These are phyloP conservation scores for Littorina saxatilis DNA, from an alignment of 1,140 invertebrate species.

Conservation along the genomic window DNA sequence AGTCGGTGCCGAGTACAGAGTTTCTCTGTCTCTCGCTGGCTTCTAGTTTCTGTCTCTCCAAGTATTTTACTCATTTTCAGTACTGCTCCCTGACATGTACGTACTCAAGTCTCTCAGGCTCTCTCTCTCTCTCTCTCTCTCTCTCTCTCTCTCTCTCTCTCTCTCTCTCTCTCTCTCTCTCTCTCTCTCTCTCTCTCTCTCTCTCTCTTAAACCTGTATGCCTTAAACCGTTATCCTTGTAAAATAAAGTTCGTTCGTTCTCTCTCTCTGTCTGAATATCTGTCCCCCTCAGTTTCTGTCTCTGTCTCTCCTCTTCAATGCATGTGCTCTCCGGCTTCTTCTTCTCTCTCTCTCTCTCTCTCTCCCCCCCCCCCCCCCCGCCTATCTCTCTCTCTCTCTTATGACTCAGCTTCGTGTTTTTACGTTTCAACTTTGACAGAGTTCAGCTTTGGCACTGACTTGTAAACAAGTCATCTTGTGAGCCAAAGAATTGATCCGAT, in stretches of 20 bases:
- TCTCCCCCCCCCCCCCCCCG: neutral
- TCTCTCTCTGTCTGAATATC: neutral
- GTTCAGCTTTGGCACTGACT: no score
- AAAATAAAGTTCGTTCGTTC: neutral
- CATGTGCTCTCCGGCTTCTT: neutral
- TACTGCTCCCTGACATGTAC: no score
- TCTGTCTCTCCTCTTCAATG: neutral
- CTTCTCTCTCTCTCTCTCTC: neutral
- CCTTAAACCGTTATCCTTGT: neutral
- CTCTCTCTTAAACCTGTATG: no score
- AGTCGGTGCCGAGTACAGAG: neutral
- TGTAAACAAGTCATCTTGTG: neutral
- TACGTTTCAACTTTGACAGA: neutral
- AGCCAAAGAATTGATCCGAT: no score
- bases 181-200: conserved; percentile 4
- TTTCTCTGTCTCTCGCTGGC: neutral
- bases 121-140: neutral
- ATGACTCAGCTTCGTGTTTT: neutral
- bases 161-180: neutral
- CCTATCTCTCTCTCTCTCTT: conserved; percentile 2
- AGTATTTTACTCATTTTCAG: no score
- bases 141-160: conserved; percentile 10
- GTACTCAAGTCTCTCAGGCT: no score
- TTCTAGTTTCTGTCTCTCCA: no score
- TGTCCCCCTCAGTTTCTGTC: no score